These are phyloP conservation scores for Temnothorax ravouxi DNA, from an alignment of 2,888 invertebrate genomes.

Conservation along the genomic window DNA sequence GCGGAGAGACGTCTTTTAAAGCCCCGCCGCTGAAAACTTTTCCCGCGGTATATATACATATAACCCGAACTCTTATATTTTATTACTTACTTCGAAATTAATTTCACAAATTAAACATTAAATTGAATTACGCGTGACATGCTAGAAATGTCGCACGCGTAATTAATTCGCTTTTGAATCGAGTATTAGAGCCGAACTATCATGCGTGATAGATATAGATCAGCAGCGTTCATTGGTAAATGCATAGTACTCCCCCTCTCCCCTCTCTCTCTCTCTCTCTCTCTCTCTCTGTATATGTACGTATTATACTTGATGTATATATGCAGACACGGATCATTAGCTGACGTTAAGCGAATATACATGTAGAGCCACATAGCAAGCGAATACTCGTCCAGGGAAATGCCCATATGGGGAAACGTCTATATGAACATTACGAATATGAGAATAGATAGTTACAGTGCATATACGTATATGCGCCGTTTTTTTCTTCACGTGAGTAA, in stretches of 20 bases:
- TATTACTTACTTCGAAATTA: neutral
- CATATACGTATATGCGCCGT: too few species aligned
- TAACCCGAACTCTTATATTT: neutral
- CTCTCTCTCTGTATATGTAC: neutral
- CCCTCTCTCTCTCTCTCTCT: neutral
- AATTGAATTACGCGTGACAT: conserved; percentile 10
- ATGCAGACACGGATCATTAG: conserved; percentile 48
- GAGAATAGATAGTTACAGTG: neutral
- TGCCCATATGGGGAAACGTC: conserved; percentile 1
- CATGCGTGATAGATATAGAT: conserved; percentile 38
- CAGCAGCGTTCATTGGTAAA: conserved; percentile 4
- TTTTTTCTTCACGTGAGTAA: conserved; percentile 13
- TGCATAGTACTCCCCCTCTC: neutral
- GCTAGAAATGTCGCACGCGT: conserved; percentile 8
- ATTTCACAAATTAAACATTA: conserved; percentile 27
- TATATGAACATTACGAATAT: conserved; percentile 9
- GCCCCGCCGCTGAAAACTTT: neutral
- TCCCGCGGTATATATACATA: neutral
- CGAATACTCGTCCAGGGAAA: conserved; percentile 44
- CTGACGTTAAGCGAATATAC: conserved; percentile 39
- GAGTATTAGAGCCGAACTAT: conserved; percentile 26
- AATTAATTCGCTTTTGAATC: conserved; percentile 49
- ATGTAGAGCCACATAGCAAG: conserved; percentile 41
- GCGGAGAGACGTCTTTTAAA: conserved; percentile 6
- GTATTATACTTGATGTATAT: conserved; percentile 37